These are phyloP conservation scores for Aphelenchoides besseyi DNA, from an alignment of 1,140 invertebrate species.

Conservation along the genomic window DNA sequence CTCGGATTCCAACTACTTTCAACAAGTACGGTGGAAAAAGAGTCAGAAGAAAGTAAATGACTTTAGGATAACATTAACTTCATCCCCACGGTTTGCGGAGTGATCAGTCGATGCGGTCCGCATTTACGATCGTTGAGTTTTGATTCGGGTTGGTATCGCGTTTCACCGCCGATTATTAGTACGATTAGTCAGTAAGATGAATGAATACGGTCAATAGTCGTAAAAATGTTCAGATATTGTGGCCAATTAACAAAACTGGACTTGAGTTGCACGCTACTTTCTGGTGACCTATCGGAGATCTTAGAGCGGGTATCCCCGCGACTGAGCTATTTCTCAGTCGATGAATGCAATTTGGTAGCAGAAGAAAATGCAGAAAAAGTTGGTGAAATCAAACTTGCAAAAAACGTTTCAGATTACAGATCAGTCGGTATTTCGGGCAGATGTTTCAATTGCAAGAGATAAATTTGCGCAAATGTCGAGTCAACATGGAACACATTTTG, in stretches of 20 bases:
- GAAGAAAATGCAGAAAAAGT: conserved; percentile 19
- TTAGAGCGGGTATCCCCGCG: conserved; percentile 9
- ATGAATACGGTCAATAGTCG: too few species aligned
- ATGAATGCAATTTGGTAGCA: conserved; percentile 19
- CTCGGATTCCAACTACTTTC: conserved; percentile 18
- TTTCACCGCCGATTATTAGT: conserved; percentile 32
- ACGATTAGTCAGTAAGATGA: conserved; percentile 26
- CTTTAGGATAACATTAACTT: conserved; percentile 22
- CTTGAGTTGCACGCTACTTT: conserved; percentile 2
- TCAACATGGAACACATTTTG: conserved; percentile 22
- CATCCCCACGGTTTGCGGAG: conserved; percentile 21
- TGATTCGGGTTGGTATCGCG: conserved; percentile 27
- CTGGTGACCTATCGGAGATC: background rate
- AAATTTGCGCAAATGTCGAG: conserved; percentile 17
- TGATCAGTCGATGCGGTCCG: conserved; percentile 33
- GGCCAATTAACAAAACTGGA: conserved; percentile 13
- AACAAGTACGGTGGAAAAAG: background rate
- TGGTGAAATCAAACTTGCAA: background rate
- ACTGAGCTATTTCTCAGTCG: conserved; percentile 15
- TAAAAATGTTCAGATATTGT: conserved; percentile 26
- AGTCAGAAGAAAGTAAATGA: conserved; percentile 13
- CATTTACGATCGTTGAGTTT: conserved; percentile 26
- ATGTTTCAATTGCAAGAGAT: conserved; percentile 10
- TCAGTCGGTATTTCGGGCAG: background rate
- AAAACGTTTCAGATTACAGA: background rate